A percentile compares a stretch with the other conserved stretches of the same genome.
These are phyloP conservation scores for Stratiomys singularior DNA, from an alignment of 2,888 invertebrate species.

Conservation along the genomic window DNA sequence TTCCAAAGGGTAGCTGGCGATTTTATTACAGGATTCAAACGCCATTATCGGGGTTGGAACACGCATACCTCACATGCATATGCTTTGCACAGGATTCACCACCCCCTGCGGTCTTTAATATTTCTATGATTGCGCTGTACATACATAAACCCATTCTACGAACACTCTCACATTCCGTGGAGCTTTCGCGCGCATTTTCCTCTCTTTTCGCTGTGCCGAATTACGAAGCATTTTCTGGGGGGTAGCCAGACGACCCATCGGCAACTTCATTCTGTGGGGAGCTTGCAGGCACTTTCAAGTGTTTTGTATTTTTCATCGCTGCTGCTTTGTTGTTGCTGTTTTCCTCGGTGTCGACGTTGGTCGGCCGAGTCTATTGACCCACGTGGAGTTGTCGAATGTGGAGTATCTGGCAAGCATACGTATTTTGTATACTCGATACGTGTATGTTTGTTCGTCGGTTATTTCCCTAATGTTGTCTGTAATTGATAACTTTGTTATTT, in stretches of 20 bases:
- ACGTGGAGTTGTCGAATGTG: slow-evolving; percentile 20
- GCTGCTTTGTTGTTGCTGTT: slow-evolving; percentile 5
- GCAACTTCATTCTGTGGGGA: neutral
- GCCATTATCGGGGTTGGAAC: neutral
- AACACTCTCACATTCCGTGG: slow-evolving; percentile 23
- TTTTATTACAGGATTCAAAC: neutral
- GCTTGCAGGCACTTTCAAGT: neutral
- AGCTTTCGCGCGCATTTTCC: slow-evolving; percentile 37
- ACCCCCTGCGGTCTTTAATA: neutral
- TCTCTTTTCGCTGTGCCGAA: neutral
- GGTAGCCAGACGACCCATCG: neutral
- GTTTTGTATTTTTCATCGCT: neutral
- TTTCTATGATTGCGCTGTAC: no score
- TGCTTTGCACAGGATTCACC: neutral
- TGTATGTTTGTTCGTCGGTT: neutral
- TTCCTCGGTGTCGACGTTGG: neutral
- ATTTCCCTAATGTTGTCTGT: slow-evolving; percentile 37
- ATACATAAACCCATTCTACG: neutral
- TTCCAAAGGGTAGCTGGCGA: neutral
- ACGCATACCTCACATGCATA: neutral
- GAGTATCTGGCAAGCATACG: neutral
- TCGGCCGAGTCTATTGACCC: slow-evolving; percentile 44
- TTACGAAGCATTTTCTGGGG: neutral
- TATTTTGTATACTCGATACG: neutral
- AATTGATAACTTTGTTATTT: slow-evolving; percentile 22